Conservation (phyloP, 2,113 vertebrate genomes). For the Vulpes lagopus region DNA sequence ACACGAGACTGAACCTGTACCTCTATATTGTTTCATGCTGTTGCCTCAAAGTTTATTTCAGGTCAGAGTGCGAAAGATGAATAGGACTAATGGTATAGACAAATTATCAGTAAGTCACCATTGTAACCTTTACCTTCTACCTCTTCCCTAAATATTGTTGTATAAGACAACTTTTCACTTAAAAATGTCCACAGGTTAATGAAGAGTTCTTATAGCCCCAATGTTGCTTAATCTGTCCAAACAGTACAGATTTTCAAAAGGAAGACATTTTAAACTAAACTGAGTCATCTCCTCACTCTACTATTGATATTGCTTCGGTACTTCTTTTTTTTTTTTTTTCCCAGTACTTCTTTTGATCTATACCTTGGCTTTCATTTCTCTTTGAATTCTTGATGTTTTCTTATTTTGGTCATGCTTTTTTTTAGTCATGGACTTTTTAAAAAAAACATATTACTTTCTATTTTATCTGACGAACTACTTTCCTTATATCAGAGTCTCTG, state of each 20-base stretch:
- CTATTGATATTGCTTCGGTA: not conserved
- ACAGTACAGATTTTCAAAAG: not conserved
- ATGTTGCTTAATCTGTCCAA: not conserved
- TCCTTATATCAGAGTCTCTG: not conserved
- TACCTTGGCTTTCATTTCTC: slow-evolving; percentile 18
- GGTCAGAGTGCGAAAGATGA: not conserved
- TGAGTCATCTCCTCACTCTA: not conserved
- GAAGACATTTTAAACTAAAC: not conserved
- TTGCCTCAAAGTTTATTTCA: slow-evolving; percentile 34
- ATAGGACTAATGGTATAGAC: not conserved
- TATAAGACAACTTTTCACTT: not conserved
- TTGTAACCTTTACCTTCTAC: not conserved
- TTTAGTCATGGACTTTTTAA: not conserved
- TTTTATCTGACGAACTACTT: not conserved
- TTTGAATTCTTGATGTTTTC: not conserved
- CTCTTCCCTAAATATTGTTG: not conserved
- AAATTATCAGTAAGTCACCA: not conserved
- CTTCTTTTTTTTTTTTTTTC: not conserved
- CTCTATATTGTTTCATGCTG: not conserved
- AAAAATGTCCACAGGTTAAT: not conserved
- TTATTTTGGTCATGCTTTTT: not conserved
- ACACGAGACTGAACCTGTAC: not conserved
- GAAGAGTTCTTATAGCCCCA: not conserved
- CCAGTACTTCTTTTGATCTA: not conserved
- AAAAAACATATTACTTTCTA: not conserved